Base-by-base conservation (phyloP, 2,113 vertebrate genomes). In the Microtus pennsylvanicus region DNA sequence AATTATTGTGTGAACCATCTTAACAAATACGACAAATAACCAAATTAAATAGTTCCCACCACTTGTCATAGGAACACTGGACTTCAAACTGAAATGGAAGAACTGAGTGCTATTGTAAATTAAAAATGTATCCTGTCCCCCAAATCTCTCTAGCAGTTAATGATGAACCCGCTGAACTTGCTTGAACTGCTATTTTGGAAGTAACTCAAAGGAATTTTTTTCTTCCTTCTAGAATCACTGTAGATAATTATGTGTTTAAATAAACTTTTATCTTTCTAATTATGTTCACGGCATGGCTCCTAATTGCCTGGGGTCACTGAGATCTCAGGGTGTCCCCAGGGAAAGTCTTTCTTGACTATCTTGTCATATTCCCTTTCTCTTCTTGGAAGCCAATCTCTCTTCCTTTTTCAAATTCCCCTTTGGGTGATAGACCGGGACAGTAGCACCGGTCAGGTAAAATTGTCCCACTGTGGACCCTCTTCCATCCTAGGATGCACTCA, bases 231-330 rank as follows among this genome's bases (percentile, higher is more conserved):
- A 55, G 55, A 55, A 55, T 55, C 77, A 95, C 93, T 83, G 96
- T 90, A 94, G 97, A 96, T 92, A 89, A 96, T 87, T 89, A 94
- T 94, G 63, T 90, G 72, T 94, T 97, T 95, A 96, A 97, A 82
- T 94, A 96, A 97, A 90, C 47, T 30, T 87, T 94, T 93, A 65
- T 97, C 89, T 81, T 97, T 80, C 88, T 82, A 96, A 61, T 92
- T 93, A 91, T 55, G 88, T 77, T 65, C 94, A 81, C 74, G 81
- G 78, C 69, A 72, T 45, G 38, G 70, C 70, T 94, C 81, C 76
- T 96, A 89, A 89, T 95, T 96, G 80, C 88, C 87, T 58, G 42
- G 87, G 97, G 97, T 97, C 97, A 96, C 55, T 83, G 82, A 91
- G 91, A 93, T 94, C 92, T 70, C 92, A 82, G 1, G 70, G 45